Conservation (phyloP, 2,888 invertebrate genomes). For the Lasiommata megera region DNA sequence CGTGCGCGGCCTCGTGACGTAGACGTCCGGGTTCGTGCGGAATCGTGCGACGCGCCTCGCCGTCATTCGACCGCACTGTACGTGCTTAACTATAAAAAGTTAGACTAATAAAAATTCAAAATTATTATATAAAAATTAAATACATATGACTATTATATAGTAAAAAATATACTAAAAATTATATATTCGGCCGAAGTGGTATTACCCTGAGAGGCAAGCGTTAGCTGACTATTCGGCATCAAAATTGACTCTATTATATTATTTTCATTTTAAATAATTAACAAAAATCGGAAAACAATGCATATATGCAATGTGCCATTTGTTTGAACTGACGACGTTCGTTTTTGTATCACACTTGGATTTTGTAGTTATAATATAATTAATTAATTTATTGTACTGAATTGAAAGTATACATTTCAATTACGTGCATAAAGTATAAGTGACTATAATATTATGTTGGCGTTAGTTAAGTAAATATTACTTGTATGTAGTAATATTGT, state of each 20-base stretch:
- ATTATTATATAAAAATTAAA: conserved; percentile 79
- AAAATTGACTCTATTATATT: conserved; percentile 69
- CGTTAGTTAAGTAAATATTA: conserved; percentile 71
- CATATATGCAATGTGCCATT: conserved; percentile 77
- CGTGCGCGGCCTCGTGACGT: conserved; percentile 37
- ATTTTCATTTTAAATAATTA: conserved; percentile 46
- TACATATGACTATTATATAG: conserved; percentile 81
- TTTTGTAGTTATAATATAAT: conserved; percentile 48
- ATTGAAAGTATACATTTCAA: conserved; percentile 61
- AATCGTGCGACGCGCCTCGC: conserved; percentile 27
- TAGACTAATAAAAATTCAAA: conserved; percentile 80
- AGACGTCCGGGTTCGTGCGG: conserved; percentile 26
- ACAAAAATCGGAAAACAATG: conserved; percentile 61
- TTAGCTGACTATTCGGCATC: conserved; percentile 73
- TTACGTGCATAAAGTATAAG: conserved; percentile 58
- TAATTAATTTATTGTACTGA: conserved; percentile 51
- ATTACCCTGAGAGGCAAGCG: conserved; percentile 89
- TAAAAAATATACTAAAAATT: conserved; percentile 76
- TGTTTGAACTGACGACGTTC: conserved; percentile 64
- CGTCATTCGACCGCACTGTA: conserved; percentile 49
- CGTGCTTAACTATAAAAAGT: conserved; percentile 75
- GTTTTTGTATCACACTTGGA: conserved; percentile 44
- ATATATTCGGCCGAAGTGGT: conserved; percentile 83
- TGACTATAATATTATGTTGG: conserved; percentile 75
- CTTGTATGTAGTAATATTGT: conserved; percentile 68